Conservation (phyloP, 1,140 invertebrate species). For the Scaptodrosophila lebanonensis region DNA sequence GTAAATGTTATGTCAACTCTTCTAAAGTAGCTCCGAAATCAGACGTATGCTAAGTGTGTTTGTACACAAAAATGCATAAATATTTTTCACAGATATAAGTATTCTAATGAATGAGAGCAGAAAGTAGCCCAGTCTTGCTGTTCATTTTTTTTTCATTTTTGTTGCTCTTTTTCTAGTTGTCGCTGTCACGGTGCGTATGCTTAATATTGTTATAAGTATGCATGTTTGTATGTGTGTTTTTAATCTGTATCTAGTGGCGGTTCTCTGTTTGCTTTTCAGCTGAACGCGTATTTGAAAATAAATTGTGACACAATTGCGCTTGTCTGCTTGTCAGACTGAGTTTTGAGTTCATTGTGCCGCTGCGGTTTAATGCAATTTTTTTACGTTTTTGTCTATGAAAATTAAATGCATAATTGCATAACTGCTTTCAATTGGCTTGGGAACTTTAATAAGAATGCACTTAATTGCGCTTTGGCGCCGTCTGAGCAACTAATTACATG, state of each 20-base stretch:
- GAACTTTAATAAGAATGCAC: too few relatives aligned
- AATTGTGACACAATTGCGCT: conserved; percentile 60
- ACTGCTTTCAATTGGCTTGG: too few relatives aligned
- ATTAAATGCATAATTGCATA: not conserved
- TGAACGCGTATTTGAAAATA: conserved; percentile 60
- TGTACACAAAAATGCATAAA: too few relatives aligned
- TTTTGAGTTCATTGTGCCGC: conserved; percentile 31
- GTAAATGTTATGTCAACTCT: too few relatives aligned
- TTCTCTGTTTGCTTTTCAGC: conserved; percentile 23
- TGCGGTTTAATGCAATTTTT: conserved; percentile 37
- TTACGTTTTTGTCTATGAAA: too few relatives aligned
- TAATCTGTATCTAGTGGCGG: not conserved
- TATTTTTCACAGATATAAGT: not conserved
- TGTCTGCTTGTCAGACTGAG: not conserved
- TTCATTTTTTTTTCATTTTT: too few relatives aligned
- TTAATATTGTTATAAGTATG: conserved; percentile 25
- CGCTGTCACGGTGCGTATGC: conserved; percentile 60
- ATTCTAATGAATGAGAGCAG: conserved; percentile 17
- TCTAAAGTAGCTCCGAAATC: too few relatives aligned
- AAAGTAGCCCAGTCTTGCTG: too few relatives aligned
- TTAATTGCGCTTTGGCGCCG: too few relatives aligned
- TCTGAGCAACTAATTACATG: too few relatives aligned
- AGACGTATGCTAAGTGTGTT: too few relatives aligned
- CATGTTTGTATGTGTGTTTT: not conserved
- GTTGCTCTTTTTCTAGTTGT: too few relatives aligned